Conservation (phyloP, 2,888 invertebrate genomes). For the Drosophila yooni region DNA sequence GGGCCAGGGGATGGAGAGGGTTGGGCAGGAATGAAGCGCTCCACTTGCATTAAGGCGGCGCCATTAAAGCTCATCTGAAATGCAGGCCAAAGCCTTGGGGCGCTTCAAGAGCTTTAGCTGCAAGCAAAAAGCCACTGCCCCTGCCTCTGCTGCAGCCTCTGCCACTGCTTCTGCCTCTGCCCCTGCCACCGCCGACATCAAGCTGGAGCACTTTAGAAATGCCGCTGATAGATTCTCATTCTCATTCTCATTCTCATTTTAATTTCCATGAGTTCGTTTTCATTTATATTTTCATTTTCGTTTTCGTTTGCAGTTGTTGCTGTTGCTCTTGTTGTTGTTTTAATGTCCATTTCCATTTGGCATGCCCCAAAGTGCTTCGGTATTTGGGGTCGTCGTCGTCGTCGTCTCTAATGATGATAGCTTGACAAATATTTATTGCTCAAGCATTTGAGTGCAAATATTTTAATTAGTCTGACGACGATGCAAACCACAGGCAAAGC, state of each 20-base stretch:
- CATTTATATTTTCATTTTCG: slow-evolving; percentile 41
- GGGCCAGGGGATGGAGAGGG: background rate
- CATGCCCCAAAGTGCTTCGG: slow-evolving; percentile 13
- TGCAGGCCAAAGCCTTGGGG: slow-evolving; percentile 58
- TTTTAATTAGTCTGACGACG: slow-evolving; percentile 79
- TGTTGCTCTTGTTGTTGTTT: slow-evolving; percentile 22
- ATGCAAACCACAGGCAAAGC: slow-evolving; percentile 20
- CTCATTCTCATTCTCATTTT: slow-evolving; percentile 32
- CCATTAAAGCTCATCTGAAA: slow-evolving; percentile 78
- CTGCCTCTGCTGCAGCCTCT: background rate
- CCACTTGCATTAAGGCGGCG: slow-evolving; percentile 75
- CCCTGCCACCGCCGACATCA: background rate
- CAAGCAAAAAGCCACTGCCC: background rate
- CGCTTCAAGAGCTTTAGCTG: background rate
- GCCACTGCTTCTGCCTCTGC: background rate
- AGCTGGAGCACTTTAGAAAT: slow-evolving; percentile 65
- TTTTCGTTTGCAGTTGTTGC: slow-evolving; percentile 15
- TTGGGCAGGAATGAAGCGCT: slow-evolving; percentile 7
- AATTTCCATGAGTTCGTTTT: slow-evolving; percentile 53
- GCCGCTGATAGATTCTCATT: slow-evolving; percentile 70
- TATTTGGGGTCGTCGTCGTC: slow-evolving; percentile 36
- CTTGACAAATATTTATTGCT: slow-evolving; percentile 80
- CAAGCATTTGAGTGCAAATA: slow-evolving; percentile 81
- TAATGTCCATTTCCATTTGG: slow-evolving; percentile 48
- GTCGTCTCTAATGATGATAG: slow-evolving; percentile 70